Base-by-base conservation (phyloP, 2,113 vertebrate genomes). In the Macquaria ambigua region DNA sequence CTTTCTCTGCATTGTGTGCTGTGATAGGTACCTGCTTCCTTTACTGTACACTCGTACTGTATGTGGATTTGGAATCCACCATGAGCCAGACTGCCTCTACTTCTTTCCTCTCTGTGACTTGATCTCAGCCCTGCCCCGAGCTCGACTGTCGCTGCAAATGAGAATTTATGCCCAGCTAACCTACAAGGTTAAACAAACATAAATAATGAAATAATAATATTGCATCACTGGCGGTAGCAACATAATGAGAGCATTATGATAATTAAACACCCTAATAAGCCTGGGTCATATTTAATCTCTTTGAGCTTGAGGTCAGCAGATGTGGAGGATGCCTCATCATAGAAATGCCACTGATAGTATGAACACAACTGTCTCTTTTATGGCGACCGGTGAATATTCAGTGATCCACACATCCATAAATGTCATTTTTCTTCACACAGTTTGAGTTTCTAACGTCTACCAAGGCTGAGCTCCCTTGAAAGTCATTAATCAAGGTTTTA, bases 251-350 rank as follows among this genome's bases (percentile, higher is more conserved):
- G 69, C 89, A 94, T 93, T 91, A 91, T 82, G 83, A 91, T 93
- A 91, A 95, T 95, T 90, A 93, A 92, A 90, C 77, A 74, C 70
- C 73, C 68, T 88, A 94, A 94, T 91, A 87, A 89, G 86, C 87
- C 72, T 34, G 72, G 87, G 69, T 90, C 84, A 84, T 18, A 74
- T 86, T 91, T 92, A 93, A 94, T 93, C 91, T 84, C 79, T 74
- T 3, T 56, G 77, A 85, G 74, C 71, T 74, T 10, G 74, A 71
- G 92, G 89, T 94, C 85, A 90, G 74, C 91, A 93, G 94, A 91
- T 94, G 93, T 90, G 89, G 77, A 86, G 52, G 85, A 78, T 23
- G 79, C 81, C 58, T 86, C 82, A 55, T 74, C 79, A 72, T 58
- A 86, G 87, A 91, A 78, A 71, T 14, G 3, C 5, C 71, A n/a